Conservation (phyloP, 2,888 invertebrate genomes). For the Pardosa pseudoannulata region DNA sequence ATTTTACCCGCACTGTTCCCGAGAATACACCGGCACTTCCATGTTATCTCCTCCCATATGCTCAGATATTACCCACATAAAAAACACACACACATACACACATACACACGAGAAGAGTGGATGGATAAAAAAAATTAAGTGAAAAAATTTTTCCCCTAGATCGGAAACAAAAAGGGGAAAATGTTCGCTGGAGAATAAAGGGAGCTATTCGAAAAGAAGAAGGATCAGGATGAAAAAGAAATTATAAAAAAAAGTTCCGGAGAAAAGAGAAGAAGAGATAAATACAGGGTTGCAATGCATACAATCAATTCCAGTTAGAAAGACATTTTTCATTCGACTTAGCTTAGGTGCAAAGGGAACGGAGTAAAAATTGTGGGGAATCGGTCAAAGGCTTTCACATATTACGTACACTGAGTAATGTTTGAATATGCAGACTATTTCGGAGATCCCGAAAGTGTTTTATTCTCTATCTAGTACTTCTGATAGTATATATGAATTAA, state of each 20-base stretch:
- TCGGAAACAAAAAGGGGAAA: constrained; percentile 17
- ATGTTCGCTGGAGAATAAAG: constrained; percentile 48
- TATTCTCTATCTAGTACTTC: too few species aligned
- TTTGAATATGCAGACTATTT: too few species aligned
- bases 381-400: background rate
- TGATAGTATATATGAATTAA: too few species aligned
- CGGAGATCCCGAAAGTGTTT: too few species aligned
- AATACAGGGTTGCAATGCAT: constrained; percentile 67
- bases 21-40: constrained; percentile 21
- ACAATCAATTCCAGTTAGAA: constrained; percentile 70
- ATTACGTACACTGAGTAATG: too few species aligned
- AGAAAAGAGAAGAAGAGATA: constrained; percentile 38
- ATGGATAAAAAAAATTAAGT: background rate
- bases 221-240: constrained; percentile 15
- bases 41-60: background rate
- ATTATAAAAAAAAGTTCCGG: constrained; percentile 13
- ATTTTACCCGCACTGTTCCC: background rate
- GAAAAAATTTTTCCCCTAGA: constrained; percentile 6
- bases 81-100: constrained; percentile 9
- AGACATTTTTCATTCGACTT: constrained; percentile 69
- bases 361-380: constrained; percentile 22
- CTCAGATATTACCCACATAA: constrained; percentile 41
- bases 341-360: constrained; percentile 40
- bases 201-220: constrained; percentile 39
- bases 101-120: background rate